Percentiles rank a stretch among this genome's conserved stretches.
Evolutionary conservation across 2,113 vertebrate genomes (phyloP).

Genomic region (Eublepharis macularius): DNA sequence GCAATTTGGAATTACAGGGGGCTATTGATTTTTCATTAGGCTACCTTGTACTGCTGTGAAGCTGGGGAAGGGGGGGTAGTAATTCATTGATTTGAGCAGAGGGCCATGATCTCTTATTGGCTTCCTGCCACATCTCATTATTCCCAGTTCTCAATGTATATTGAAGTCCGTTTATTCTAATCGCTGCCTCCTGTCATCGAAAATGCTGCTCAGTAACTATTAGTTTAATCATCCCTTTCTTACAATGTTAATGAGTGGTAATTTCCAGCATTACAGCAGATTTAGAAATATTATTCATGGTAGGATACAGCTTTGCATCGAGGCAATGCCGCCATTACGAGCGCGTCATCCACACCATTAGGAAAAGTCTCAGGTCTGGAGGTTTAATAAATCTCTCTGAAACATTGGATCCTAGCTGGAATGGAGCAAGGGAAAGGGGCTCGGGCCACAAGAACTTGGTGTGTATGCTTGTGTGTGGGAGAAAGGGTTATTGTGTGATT

Average conservation of each 20-base stretch:
- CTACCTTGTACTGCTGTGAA: constrained; percentile 67
- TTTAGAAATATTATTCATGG: constrained; percentile 61
- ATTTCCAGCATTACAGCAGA: constrained; percentile 62
- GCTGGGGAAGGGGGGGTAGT: constrained; percentile 69
- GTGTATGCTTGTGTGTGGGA: not conserved
- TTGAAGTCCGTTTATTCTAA: constrained; percentile 80
- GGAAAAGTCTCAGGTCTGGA: constrained; percentile 19
- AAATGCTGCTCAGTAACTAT: constrained; percentile 78
- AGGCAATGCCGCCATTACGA: constrained; percentile 50
- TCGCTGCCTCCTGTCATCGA: constrained; percentile 80
- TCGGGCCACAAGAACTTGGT: constrained; percentile 11
- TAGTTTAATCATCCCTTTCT: constrained; percentile 77
- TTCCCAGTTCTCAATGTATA: constrained; percentile 81
- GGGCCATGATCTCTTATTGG: constrained; percentile 86
- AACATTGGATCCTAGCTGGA: constrained; percentile 49
- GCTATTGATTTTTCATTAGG: constrained; percentile 97
- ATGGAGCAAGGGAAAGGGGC: constrained; percentile 6
- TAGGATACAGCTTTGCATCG: constrained; percentile 12
- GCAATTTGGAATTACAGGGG: constrained; percentile 76
- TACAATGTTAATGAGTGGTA: constrained; percentile 74
- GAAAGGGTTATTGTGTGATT: not conserved
- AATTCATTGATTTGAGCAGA: constrained; percentile 87
- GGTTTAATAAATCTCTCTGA: constrained; percentile 56
- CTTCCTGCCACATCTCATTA: constrained; percentile 89
- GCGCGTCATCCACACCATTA: constrained; percentile 45